A percentile compares a stretch with the other conserved stretches of the same genome.
Evolutionary conservation across 2,797 vertebrate species (phyloP).

Genomic region (Bothrops alternatus): DNA sequence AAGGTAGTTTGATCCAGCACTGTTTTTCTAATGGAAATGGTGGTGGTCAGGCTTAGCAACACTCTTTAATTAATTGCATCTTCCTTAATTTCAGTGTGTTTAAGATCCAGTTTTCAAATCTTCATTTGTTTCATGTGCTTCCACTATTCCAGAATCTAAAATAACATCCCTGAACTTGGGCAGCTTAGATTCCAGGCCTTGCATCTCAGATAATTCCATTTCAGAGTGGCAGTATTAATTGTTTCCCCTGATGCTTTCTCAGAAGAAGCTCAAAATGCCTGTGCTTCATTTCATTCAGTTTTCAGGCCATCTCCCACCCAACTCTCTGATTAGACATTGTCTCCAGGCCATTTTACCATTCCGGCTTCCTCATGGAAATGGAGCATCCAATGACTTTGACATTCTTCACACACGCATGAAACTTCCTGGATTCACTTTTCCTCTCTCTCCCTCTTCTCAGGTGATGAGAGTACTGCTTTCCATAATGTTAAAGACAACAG

Average conservation of each 20-base stretch:
- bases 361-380: neutral
- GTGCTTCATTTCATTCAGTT: neutral
- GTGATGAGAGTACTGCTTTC: neutral
- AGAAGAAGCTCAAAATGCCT: no score
- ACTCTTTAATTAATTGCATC: neutral
- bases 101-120: neutral
- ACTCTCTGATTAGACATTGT: neutral
- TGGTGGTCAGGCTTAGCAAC: neutral
- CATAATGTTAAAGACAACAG: neutral
- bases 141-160: neutral
- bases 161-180: neutral
- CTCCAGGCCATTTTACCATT: neutral
- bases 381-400: neutral
- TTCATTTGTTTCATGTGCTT: neutral
- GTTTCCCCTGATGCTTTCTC: neutral
- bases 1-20: neutral
- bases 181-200: neutral
- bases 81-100: neutral
- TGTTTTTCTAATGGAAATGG: neutral
- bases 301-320: neutral
- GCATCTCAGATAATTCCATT: neutral
- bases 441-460: neutral
- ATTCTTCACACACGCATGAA: neutral
- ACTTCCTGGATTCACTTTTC: neutral
- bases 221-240: neutral